These are phyloP conservation scores for Ormyrus thymus DNA, from an alignment of 2,888 invertebrate genomes.

Conservation along the genomic window DNA sequence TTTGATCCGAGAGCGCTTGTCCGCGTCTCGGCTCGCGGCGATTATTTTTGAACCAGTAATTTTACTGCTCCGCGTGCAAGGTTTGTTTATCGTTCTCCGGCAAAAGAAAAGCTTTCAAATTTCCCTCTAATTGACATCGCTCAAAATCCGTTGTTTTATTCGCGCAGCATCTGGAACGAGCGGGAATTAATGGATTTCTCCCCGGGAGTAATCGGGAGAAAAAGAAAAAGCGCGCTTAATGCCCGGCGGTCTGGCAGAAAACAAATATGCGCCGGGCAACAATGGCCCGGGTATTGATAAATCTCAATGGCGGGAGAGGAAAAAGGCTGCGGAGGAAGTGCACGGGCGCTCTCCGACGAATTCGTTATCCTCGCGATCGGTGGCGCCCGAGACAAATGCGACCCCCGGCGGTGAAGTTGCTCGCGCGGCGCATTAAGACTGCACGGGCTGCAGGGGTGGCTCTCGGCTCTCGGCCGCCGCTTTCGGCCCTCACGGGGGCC, in stretches of 20 bases:
- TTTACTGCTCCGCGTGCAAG: slow-evolving; percentile 15
- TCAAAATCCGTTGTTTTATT: too few species aligned
- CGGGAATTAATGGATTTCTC: too few species aligned
- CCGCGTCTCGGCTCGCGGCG: background rate
- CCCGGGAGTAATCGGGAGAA: background rate
- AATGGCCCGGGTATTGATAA: slow-evolving; percentile 60
- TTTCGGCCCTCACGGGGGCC: slow-evolving; percentile 66
- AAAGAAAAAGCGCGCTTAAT: slow-evolving; percentile 7
- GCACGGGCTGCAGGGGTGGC: slow-evolving; percentile 8
- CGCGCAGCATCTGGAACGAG: too few species aligned
- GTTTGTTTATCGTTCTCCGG: slow-evolving; percentile 12
- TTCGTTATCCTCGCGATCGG: slow-evolving; percentile 69
- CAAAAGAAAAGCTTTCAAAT: background rate
- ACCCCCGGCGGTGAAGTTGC: slow-evolving; percentile 63
- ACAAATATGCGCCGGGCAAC: slow-evolving; percentile 15
- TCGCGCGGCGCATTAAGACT: slow-evolving; percentile 51
- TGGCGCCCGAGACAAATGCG: slow-evolving; percentile 70
- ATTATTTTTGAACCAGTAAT: slow-evolving; percentile 47
- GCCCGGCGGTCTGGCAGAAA: background rate
- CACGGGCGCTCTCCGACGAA: slow-evolving; percentile 57
- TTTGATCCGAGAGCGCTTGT: slow-evolving; percentile 44
- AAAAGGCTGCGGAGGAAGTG: slow-evolving; percentile 50
- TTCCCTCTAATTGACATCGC: too few species aligned
- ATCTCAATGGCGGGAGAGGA: slow-evolving; percentile 59
- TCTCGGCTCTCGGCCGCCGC: slow-evolving; percentile 4